phyloP scores from a whole-genome alignment of 2,888 invertebrate species.

The Metallyticus violacea region DNA sequence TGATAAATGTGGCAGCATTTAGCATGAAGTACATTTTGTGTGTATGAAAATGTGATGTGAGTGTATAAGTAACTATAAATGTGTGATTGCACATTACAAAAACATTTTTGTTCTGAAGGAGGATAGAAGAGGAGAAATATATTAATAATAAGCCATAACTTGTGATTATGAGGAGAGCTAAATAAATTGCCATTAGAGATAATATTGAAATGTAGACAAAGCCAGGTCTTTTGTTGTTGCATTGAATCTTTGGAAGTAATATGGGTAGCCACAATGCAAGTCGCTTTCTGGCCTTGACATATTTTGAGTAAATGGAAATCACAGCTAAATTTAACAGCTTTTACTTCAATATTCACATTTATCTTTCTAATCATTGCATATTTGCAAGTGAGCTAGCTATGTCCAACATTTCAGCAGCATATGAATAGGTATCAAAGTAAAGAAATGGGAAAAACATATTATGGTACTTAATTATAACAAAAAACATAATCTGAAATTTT shows the following conservation, averaged over 20 bases:
- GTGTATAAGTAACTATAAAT: not conserved
- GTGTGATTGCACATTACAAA: not conserved
- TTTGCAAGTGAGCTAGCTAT: too few species aligned
- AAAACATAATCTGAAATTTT: too few species aligned
- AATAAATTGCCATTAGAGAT: not conserved
- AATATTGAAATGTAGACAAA: not conserved
- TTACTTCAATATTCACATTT: too few species aligned
- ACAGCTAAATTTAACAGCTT: too few species aligned
- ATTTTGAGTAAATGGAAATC: too few species aligned
- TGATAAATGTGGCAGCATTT: not conserved
- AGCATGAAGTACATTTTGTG: not conserved
- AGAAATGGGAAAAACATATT: too few species aligned
- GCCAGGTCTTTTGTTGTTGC: not conserved
- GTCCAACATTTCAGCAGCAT: too few species aligned
- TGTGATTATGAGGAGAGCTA: not conserved
- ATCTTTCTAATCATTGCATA: too few species aligned
- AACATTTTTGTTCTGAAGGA: not conserved
- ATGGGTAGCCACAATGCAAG: not conserved
- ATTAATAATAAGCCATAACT: not conserved
- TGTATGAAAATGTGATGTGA: not conserved
- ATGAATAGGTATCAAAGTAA: too few species aligned
- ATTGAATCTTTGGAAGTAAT: not conserved
- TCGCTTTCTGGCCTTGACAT: not conserved
- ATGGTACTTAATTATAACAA: too few species aligned
- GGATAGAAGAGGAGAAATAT: not conserved